phyloP scores from a whole-genome alignment of 2,888 invertebrate species.

The Agrochola litura region DNA sequence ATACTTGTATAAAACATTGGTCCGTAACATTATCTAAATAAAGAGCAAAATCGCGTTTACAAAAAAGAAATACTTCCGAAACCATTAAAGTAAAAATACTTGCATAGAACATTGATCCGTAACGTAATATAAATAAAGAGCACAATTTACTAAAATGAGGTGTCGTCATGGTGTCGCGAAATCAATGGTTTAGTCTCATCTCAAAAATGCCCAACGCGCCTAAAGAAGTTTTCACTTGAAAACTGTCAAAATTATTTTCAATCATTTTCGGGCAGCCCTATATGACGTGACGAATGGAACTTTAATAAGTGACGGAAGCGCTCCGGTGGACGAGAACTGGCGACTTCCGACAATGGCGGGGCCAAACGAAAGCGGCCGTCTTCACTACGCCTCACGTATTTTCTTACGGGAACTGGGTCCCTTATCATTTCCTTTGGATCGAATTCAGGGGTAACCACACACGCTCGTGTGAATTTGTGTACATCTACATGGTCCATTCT shows the following conservation, averaged over 20 bases:
- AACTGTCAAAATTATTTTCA: neutral
- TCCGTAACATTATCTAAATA: no score
- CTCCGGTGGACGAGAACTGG: constrained; percentile 64
- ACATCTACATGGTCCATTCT: neutral
- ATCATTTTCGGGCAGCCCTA: constrained; percentile 55
- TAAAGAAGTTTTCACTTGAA: no score
- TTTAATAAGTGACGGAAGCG: constrained; percentile 70
- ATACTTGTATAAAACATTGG: no score
- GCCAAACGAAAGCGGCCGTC: constrained; percentile 57
- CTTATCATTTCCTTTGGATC: constrained; percentile 46
- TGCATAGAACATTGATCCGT: no score
- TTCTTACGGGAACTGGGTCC: constrained; percentile 48
- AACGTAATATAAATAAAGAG: no score
- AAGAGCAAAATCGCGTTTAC: no score
- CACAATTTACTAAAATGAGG: no score
- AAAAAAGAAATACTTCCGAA: no score
- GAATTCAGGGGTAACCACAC: neutral
- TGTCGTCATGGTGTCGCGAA: no score
- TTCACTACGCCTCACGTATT: constrained; percentile 49
- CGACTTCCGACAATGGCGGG: constrained; percentile 66
- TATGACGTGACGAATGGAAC: constrained; percentile 65
- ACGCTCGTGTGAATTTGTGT: neutral
- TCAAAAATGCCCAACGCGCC: no score
- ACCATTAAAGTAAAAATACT: no score
- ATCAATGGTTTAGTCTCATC: no score